Evolutionary conservation across 2,888 invertebrate species (phyloP).

Genomic region (Diogma glabrata): DNA sequence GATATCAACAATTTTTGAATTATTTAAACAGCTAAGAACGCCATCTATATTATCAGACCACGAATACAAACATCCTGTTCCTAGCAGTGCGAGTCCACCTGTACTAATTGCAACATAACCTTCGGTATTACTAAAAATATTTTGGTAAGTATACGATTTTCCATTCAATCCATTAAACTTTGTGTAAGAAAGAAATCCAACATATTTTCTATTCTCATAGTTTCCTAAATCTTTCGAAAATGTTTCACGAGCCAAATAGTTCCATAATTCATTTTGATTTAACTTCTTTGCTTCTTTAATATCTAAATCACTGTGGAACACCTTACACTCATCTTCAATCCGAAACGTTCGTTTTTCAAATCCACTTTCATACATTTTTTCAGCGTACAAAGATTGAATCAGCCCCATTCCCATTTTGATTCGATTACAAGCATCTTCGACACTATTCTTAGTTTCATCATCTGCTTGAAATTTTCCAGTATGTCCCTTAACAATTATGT

Average conservation of each 20-base stretch:
- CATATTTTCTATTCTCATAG: slow-evolving; percentile 58
- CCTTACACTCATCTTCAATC: slow-evolving; percentile 58
- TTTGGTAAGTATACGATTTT: slow-evolving; percentile 53
- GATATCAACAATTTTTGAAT: slow-evolving; percentile 53
- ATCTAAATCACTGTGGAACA: slow-evolving; percentile 61
- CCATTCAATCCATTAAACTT: slow-evolving; percentile 55
- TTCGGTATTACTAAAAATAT: slow-evolving; percentile 54
- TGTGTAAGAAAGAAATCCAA: slow-evolving; percentile 83
- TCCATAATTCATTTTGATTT: slow-evolving; percentile 73
- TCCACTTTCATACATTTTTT: slow-evolving; percentile 71
- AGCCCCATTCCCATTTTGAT: slow-evolving; percentile 67
- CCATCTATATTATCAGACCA: slow-evolving; percentile 70
- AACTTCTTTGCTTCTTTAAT: slow-evolving; percentile 58
- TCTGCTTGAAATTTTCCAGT: slow-evolving; percentile 63
- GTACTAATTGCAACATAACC: slow-evolving; percentile 86
- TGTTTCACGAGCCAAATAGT: slow-evolving; percentile 73
- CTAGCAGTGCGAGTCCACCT: slow-evolving; percentile 83
- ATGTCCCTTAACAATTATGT: slow-evolving; percentile 70
- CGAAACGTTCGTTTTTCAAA: slow-evolving; percentile 71
- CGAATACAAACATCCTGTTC: slow-evolving; percentile 79
- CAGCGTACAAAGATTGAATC: slow-evolving; percentile 76
- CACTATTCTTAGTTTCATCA: slow-evolving; percentile 32
- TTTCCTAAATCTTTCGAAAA: slow-evolving; percentile 49
- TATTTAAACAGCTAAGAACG: slow-evolving; percentile 40
- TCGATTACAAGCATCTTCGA: slow-evolving; percentile 59